Evolutionary conservation across 2,113 vertebrate species (phyloP).

Genomic region (Plecturocebus donacophilus): DNA sequence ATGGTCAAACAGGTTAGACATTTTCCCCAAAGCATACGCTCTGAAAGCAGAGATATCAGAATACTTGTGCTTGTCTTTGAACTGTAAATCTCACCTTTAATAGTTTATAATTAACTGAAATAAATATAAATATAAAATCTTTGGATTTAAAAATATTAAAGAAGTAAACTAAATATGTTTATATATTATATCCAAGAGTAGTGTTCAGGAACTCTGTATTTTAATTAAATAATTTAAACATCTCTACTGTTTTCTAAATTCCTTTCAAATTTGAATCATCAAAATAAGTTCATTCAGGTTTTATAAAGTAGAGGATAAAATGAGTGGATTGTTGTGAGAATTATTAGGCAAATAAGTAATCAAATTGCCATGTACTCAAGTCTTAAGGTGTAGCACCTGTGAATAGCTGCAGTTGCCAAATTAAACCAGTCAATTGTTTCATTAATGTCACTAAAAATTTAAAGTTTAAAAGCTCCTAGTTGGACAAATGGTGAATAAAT

Average conservation of each 20-base stretch:
- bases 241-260: neutral
- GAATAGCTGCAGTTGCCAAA: constrained; percentile 46
- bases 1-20: neutral
- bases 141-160: constrained; percentile 3
- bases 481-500: constrained; percentile 25
- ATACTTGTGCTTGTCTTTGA: neutral
- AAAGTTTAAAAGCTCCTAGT: neutral
- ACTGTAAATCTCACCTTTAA: neutral
- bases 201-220: neutral
- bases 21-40: neutral
- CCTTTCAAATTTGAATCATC: neutral
- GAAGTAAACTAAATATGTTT: neutral
- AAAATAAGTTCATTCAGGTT: neutral
- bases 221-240: constrained; percentile 36
- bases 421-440: constrained; percentile 57
- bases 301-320: neutral
- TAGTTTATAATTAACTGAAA: constrained; percentile 4
- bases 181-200: neutral
- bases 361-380: neutral
- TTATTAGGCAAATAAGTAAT: constrained; percentile 10
- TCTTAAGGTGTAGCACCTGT: neutral
- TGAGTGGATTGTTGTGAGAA: neutral
- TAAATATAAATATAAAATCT: neutral
- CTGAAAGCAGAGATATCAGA: neutral
- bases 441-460: constrained; percentile 37